Conservation (phyloP, 1,140 invertebrate genomes). For the Arion vulgaris region DNA sequence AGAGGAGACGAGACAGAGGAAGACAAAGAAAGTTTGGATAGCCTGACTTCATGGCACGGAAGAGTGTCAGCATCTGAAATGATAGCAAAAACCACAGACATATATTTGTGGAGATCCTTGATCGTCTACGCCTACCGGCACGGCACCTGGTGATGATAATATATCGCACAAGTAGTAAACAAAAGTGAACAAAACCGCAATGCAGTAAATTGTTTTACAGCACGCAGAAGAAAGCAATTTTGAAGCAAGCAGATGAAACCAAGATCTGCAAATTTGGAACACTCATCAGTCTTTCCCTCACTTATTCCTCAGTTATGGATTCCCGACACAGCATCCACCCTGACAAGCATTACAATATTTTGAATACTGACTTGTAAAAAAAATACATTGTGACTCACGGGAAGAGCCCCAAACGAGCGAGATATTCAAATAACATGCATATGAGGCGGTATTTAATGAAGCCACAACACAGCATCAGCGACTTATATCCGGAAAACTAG, state of each 20-base stretch:
- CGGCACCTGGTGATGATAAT: too few species aligned
- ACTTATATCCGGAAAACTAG: not conserved
- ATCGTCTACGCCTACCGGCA: too few species aligned
- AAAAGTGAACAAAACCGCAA: too few species aligned
- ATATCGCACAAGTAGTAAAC: too few species aligned
- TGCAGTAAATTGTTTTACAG: not conserved
- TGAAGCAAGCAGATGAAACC: conserved; percentile 1
- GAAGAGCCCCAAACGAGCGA: not conserved
- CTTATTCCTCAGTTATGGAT: not conserved
- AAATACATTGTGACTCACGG: not conserved
- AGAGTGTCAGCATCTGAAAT: too few species aligned
- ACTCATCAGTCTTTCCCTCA: not conserved
- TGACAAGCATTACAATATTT: not conserved
- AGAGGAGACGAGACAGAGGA: too few species aligned
- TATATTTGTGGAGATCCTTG: too few species aligned
- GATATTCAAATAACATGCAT: conserved; percentile 31
- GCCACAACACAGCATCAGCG: not conserved
- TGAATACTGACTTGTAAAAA: not conserved
- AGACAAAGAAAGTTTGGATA: too few species aligned
- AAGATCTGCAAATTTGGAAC: not conserved
- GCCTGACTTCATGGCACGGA: too few species aligned
- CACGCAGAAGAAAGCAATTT: not conserved
- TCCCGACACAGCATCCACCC: not conserved
- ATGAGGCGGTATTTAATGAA: conserved; percentile 30
- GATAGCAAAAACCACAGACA: too few species aligned